These are phyloP conservation scores for Ornithoptera alexandrae DNA, from an alignment of 2,888 invertebrate species.

Conservation along the genomic window DNA sequence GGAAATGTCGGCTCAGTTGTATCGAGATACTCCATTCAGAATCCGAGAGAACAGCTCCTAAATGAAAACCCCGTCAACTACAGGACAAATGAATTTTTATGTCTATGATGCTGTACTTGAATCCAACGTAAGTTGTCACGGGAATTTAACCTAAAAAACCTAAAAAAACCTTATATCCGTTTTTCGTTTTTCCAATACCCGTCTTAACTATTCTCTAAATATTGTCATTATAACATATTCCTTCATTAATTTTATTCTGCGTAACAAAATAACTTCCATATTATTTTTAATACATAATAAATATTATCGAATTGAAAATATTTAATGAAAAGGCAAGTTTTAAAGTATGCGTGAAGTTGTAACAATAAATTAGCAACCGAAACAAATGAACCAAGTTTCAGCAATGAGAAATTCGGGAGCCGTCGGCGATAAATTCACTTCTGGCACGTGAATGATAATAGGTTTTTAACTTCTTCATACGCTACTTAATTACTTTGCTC, in stretches of 20 bases:
- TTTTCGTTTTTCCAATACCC: background rate
- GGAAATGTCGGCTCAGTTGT: slow-evolving; percentile 27
- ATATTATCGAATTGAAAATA: background rate
- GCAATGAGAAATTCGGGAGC: slow-evolving; percentile 20
- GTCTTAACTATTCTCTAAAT: too few relatives aligned
- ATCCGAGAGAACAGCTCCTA: slow-evolving; percentile 13
- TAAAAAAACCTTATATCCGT: too few relatives aligned
- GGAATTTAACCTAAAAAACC: too few relatives aligned
- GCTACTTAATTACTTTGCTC: slow-evolving; percentile 4
- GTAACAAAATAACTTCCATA: background rate
- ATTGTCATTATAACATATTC: too few relatives aligned
- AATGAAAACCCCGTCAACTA: slow-evolving; percentile 27
- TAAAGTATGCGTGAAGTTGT: slow-evolving; percentile 20
- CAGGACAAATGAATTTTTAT: slow-evolving; percentile 20
- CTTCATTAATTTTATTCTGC: too few relatives aligned
- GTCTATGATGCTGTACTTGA: slow-evolving; percentile 3
- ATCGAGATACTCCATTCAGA: slow-evolving; percentile 25
- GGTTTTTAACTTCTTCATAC: slow-evolving; percentile 9
- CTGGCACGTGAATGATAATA: slow-evolving; percentile 25
- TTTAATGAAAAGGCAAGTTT: background rate
- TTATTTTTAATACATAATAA: background rate
- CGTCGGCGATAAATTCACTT: slow-evolving; percentile 21
- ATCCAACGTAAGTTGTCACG: background rate
- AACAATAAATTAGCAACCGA: slow-evolving; percentile 20
- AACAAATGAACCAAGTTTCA: slow-evolving; percentile 26